These are phyloP conservation scores for Nasonia vitripennis DNA, from an alignment of 1,140 invertebrate species.

Conservation along the genomic window DNA sequence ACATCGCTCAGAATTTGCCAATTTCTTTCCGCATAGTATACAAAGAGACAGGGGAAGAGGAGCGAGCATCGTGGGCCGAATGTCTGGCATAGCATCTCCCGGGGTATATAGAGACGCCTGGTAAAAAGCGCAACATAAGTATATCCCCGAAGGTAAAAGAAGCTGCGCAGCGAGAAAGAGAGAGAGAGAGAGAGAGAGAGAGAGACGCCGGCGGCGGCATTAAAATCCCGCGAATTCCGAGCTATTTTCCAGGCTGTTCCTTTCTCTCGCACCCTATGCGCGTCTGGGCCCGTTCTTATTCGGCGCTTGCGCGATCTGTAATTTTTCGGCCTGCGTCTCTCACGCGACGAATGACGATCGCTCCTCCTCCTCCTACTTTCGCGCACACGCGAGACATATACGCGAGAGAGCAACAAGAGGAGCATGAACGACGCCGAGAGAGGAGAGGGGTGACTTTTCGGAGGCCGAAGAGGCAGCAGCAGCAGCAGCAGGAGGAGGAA, in stretches of 20 bases:
- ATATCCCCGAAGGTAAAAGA: background rate
- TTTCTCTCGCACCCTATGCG: slow-evolving; percentile 10
- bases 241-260: slow-evolving; percentile 18
- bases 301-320: slow-evolving; percentile 35
- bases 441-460: slow-evolving; percentile 52
- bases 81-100: background rate
- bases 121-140: slow-evolving; percentile 17
- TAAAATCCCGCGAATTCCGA: slow-evolving; percentile 25
- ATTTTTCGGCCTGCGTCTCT: slow-evolving; percentile 35
- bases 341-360: slow-evolving; percentile 1
- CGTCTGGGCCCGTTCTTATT: slow-evolving; percentile 2
- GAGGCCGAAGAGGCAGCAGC: background rate
- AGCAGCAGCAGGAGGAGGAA: slow-evolving; percentile 46
- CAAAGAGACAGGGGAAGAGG: too few species aligned
- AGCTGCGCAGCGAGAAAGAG: too few species aligned
- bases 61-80: background rate
- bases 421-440: slow-evolving; percentile 2
- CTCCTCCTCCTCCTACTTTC: slow-evolving; percentile 14
- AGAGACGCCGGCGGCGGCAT: slow-evolving; percentile 36
- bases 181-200: too few species aligned
- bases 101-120: background rate
- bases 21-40: slow-evolving; percentile 35
- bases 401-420: too few species aligned
- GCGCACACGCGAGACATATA: background rate
- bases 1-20: slow-evolving; percentile 33